Base-by-base conservation (phyloP, 2,888 invertebrate species). In the Epirrita christyi region DNA sequence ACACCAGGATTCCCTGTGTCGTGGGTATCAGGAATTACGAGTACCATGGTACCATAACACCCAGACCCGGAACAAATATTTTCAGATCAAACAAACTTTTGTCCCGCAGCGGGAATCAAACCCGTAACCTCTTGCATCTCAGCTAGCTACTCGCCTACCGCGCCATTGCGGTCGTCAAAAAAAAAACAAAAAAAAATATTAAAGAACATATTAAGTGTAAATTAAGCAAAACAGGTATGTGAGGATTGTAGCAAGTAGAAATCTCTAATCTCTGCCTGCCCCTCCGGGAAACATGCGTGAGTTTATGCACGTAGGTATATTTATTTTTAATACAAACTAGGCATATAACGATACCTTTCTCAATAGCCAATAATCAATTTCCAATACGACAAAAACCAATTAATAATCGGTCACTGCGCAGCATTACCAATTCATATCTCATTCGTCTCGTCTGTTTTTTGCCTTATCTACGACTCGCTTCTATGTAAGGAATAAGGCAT, bases 401-500 rank as follows among this genome's bases (percentile, higher is more conserved):
- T 48, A 44, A 27, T 42, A 36, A 40, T 40, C 40, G 9, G 29
- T 38, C 47, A 34, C 37, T 41, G 52, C 40, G 28, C 40, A 42
- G 13, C 13, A 54, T 58, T 55, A 42, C 43, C 27, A 43, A 59
- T 47, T 59, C 29, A 28, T 40, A 55, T 59, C 40, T 45, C 36
- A 34, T 45, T 44, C 38, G 53, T 42, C 59, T 29, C 56, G 41
- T 64, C 61, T 63, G 57, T 59, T 63, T 59, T 63, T 56, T 61
- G 34, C 29, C 27, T 66, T 21, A 51, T 66, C 66, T 66, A 57
- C 62, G 66, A 45, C 53, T 32, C 13, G 45, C 47, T 44, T 69
- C 70, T 72, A 78, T 77, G 55, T 81, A 80, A 43, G 55, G 55
- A 34, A 41, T 77, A 79, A 70, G 80, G 81, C 69, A 71, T 72